Percentiles rank a stretch among this genome's conserved stretches.
Evolutionary conservation across 2,797 vertebrate genomes (phyloP).

Genomic region (Enteromius anoplus): DNA sequence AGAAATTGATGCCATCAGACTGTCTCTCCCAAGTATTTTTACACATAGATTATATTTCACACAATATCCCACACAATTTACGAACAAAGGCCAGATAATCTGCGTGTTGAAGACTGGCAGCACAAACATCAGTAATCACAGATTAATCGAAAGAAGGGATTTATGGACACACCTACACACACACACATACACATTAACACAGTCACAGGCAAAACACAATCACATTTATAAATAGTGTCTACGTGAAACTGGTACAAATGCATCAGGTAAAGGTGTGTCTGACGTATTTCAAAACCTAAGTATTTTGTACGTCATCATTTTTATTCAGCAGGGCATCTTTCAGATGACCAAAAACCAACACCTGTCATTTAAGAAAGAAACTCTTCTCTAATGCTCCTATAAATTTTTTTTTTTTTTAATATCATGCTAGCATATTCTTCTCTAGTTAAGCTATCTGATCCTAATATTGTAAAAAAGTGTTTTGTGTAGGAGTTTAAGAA

Average conservation of each 20-base stretch:
- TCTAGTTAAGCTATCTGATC: background rate
- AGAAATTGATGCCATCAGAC: background rate
- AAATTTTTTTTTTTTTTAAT: background rate
- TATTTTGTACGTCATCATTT: background rate
- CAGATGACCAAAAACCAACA: background rate
- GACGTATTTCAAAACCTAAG: background rate
- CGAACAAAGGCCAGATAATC: background rate
- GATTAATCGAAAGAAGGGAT: background rate
- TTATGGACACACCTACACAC: background rate
- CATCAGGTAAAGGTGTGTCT: background rate
- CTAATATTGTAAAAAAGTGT: background rate
- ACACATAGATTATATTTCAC: background rate
- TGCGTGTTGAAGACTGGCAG: background rate
- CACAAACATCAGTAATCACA: conserved; percentile 8
- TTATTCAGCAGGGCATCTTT: background rate
- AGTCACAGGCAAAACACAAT: background rate
- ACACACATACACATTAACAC: background rate
- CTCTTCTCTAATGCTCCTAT: background rate
- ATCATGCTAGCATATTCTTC: background rate
- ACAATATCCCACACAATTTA: background rate
- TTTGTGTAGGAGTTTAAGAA: background rate
- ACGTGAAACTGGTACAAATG: background rate
- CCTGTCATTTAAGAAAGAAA: background rate
- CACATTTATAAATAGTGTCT: background rate
- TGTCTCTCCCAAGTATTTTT: background rate